Evolutionary conservation across 2,888 invertebrate species (phyloP).

Genomic region (Noctuana brunneofusca): DNA sequence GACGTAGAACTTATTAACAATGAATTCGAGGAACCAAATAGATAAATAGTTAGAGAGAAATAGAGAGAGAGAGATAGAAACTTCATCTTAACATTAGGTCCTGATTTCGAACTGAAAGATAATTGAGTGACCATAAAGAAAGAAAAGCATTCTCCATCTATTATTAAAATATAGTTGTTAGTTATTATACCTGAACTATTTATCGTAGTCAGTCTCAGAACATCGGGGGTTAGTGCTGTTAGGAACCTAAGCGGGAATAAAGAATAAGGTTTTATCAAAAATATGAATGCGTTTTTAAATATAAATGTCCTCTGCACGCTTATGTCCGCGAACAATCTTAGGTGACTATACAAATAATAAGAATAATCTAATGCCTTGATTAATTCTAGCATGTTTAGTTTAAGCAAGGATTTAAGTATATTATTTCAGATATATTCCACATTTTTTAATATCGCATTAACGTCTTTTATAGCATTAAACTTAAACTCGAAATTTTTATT

Average conservation of each 20-base stretch:
- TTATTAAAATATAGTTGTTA: slow-evolving; percentile 51
- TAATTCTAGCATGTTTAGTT: not conserved
- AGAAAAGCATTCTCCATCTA: slow-evolving; percentile 79
- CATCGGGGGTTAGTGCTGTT: slow-evolving; percentile 81
- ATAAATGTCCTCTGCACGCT: not conserved
- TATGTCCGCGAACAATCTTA: not conserved
- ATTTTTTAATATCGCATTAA: too few species aligned
- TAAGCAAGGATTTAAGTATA: too few species aligned
- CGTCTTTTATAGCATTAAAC: too few species aligned
- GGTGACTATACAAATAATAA: not conserved
- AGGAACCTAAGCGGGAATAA: slow-evolving; percentile 76
- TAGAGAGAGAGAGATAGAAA: not conserved
- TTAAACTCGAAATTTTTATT: too few species aligned
- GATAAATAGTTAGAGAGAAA: not conserved
- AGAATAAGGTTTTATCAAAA: slow-evolving; percentile 48
- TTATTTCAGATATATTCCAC: too few species aligned
- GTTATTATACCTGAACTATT: slow-evolving; percentile 78
- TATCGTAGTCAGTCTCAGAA: slow-evolving; percentile 81
- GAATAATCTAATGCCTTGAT: not conserved
- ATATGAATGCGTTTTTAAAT: slow-evolving; percentile 31
- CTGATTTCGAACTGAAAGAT: slow-evolving; percentile 1
- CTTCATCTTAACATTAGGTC: not conserved
- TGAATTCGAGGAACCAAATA: too few species aligned
- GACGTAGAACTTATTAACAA: too few species aligned
- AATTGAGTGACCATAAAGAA: slow-evolving; percentile 42